Base-by-base conservation (phyloP, 2,113 vertebrate species). In the Callochromis pleurospilus region DNA sequence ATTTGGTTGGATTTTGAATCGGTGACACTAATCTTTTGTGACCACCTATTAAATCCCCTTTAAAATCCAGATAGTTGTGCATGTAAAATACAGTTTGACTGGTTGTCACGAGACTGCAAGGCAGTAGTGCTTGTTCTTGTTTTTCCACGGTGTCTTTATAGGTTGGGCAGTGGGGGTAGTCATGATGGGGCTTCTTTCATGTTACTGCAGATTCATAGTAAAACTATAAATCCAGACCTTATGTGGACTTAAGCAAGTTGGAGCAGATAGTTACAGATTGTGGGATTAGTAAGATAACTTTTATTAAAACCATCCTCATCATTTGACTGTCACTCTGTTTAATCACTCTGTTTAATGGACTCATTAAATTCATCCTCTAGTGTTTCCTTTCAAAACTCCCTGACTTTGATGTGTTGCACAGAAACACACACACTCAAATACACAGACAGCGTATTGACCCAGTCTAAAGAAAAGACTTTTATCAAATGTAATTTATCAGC, bases 401-500 rank as follows among this genome's bases (percentile, higher is more conserved):
- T 33, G 51, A 29, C 84, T 85, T 88, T 91, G 82, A 90, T 87
- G 40, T 24, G 9, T 49, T 11, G 9, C 24, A 14, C 54, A 87
- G 19, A 79, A 77, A 82, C 14, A 56, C 60, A 49, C 19, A 54
- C 49, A 13, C 75, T 42, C 38, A 87, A 15, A 88, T 19, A 45
- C 70, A 49, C 65, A 87, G n/a, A 79, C 42, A 62, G 29, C 26
- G 36, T 33, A 10, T 11, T 62, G 84, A 58, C 88, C 56, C 49
- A 77, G 54, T 80, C 90, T 83, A 79, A 80, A 85, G 65, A 93
- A 88, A 65, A 80, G 11, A 83, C 68, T 87, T 86, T 91, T 88
- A 89, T 92, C 85, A 91, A 86, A 87, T 86, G 84, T 84, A 87
- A 92, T 94, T 92, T 83, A 91, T 91, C 85, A 86, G 85, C 88